Conservation (phyloP, 2,113 vertebrate genomes). For the Burhinus oedicnemus region DNA sequence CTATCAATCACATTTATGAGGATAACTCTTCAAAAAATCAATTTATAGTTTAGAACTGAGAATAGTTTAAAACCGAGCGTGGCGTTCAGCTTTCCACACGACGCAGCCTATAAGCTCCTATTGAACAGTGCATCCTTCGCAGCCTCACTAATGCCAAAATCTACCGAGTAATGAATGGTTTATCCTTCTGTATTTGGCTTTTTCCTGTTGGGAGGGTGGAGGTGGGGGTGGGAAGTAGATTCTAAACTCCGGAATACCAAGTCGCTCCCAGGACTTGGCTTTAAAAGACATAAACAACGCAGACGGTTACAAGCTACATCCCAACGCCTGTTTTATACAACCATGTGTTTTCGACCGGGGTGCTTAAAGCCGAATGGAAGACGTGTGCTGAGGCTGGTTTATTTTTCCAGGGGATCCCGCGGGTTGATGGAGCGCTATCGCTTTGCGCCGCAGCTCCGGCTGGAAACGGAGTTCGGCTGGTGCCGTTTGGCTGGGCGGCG, state of each 20-base stretch:
- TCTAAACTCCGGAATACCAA: neutral
- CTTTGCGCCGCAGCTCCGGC: neutral
- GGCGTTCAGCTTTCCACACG: neutral
- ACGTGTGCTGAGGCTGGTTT: neutral
- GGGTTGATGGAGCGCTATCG: neutral
- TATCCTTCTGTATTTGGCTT: slow-evolving; percentile 7
- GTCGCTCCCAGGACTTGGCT: slow-evolving; percentile 10
- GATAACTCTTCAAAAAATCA: neutral
- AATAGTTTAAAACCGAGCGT: no score
- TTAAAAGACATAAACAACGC: neutral
- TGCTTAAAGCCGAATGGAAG: neutral
- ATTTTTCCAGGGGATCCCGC: neutral
- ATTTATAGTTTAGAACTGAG: neutral
- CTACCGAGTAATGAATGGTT: neutral
- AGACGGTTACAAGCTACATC: neutral
- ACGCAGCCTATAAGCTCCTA: neutral
- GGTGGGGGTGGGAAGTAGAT: neutral
- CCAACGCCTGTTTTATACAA: neutral
- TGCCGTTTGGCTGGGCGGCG: slow-evolving; percentile 77
- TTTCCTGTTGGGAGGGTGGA: neutral
- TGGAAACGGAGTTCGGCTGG: slow-evolving; percentile 61
- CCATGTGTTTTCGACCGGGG: neutral
- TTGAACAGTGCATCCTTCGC: neutral
- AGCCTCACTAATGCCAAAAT: neutral
- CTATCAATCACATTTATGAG: neutral